Base-by-base conservation (phyloP, 2,888 invertebrate genomes). In the Crossocerus cetratus region DNA sequence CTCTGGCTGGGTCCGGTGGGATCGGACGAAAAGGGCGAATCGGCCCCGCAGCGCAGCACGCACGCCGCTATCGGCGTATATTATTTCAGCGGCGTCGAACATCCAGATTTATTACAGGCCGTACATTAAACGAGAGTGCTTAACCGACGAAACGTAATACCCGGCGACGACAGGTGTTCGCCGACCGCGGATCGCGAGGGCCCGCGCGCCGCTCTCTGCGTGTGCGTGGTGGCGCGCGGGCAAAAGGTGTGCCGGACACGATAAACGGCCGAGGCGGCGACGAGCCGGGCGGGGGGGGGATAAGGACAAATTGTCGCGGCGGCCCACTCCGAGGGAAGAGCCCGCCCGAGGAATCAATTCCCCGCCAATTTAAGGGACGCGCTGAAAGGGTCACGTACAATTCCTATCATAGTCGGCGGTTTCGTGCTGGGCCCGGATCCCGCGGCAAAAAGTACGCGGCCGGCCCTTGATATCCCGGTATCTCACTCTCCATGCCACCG, bases 401-500 rank as follows among this genome's bases (percentile, higher is more conserved):
- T 32, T 32, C 32, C 32, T 32, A 32, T 32, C 32, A 32, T 32
- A 32, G 32, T 32, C 18, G 18, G 3, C 55, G 14, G 32, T 57
- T 20, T 14, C 14, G 21, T 20, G 21, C 55, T 16, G 20, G 21
- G 22, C 32, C 22, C 2, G 54, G n/a, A n/a, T n/a, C n/a, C 11
- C 21, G 54, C 32, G 11, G 20, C 43, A 56, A 21, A 62, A 49
- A 42, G 53, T 42, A 20, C 68, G 60, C 56, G 45, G 68, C 67
- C 55, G 67, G 59, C 67, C 53, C 60, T 78, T 59, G 77, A 69
- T 69, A 75, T 54, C 44, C 59, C 18, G 70, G 55, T 68, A 72
- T 60, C 66, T 67, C 69, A 44, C 56, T 65, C 68, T 32, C 67
- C 75, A 70, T 68, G 14, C 57, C 77, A 62, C 21, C 22, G 65